Base-by-base conservation (phyloP, 1,140 invertebrate species). In the Sitophilus oryzae region DNA sequence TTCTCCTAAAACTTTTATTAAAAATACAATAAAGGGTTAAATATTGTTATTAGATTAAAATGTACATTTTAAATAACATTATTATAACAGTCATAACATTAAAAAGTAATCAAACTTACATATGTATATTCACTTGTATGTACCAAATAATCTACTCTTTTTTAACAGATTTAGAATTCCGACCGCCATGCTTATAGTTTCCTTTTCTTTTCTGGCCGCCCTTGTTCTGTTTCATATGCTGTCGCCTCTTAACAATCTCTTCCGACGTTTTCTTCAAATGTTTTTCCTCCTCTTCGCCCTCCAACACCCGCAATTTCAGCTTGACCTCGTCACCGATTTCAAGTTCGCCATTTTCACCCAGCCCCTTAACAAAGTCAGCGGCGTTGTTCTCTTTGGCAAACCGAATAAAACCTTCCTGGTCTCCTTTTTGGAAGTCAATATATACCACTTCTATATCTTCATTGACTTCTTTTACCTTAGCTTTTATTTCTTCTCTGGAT, bases 401-500 rank as follows among this genome's bases (percentile, higher is more conserved):
- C 38, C 88, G 76, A 9, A 91, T 74, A 67, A 81, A 84, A 8
- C 86, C 88, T 63, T 85, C 78, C 1, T 76, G 72, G 56, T 90
- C 79, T 6, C 88, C 88, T 50, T 78, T 79, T 55, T 79, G 81
- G 65, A 82, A 91, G 62, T 90, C 86, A 52, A 91, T 76, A 70
- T 79, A 92, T 1, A 82, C 83, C 16, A 90, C 77, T 53, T 81
- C 78, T 2, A 73, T 76, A 2, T 30, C 11, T 43, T 79, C 80
- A 72, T 72, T 73, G 19, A 80, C 63, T 62, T 83, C 76, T 15
- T 73, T 73, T 11, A 91, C 73, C 41, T 79, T 79, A 52, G 82
- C 78, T 64, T 83, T 88, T 10, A 93, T 79, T 60, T 83, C 74
- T 67, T 91, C 88, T 23, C 84, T 75, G 1, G 75, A 78, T 15